Percentiles rank a stretch among this genome's conserved stretches.
phyloP scores from a whole-genome alignment of 2,797 vertebrate genomes.

The Schizopygopsis malacanthus region DNA sequence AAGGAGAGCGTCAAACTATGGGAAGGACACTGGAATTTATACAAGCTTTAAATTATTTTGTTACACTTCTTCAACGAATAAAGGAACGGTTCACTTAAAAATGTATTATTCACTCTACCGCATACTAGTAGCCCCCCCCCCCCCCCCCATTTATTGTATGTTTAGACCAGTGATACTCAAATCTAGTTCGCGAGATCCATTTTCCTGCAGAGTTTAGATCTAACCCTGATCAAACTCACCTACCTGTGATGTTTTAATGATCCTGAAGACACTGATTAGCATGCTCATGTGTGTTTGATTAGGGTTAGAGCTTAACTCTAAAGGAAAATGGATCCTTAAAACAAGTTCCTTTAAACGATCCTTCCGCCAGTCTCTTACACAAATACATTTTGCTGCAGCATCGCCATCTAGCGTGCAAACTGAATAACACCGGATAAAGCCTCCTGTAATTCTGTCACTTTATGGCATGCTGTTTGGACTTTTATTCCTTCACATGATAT shows the following conservation, averaged over 20 bases:
- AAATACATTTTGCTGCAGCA: neutral
- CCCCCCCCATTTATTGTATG: neutral
- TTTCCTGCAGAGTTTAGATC: too few species aligned
- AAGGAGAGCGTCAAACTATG: neutral
- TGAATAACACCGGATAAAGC: neutral
- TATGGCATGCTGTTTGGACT: too few species aligned
- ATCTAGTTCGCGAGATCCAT: too few species aligned
- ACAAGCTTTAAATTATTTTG: neutral
- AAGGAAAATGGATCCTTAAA: too few species aligned
- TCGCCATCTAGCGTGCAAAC: slow-evolving; percentile 23
- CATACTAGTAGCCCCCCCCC: too few species aligned
- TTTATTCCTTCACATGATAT: too few species aligned
- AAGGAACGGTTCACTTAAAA: neutral
- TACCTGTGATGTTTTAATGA: too few species aligned
- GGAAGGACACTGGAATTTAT: neutral
- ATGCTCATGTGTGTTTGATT: too few species aligned
- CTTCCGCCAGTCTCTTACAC: neutral
- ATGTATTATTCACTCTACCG: neutral
- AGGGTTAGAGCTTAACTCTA: too few species aligned
- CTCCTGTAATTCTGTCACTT: neutral
- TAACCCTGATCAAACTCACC: too few species aligned
- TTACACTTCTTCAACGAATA: neutral
- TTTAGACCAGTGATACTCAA: neutral
- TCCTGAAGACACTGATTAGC: too few species aligned
- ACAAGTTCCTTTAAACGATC: neutral